Conservation (phyloP, 2,797 vertebrate genomes). For the Takifugu ocellatus region DNA sequence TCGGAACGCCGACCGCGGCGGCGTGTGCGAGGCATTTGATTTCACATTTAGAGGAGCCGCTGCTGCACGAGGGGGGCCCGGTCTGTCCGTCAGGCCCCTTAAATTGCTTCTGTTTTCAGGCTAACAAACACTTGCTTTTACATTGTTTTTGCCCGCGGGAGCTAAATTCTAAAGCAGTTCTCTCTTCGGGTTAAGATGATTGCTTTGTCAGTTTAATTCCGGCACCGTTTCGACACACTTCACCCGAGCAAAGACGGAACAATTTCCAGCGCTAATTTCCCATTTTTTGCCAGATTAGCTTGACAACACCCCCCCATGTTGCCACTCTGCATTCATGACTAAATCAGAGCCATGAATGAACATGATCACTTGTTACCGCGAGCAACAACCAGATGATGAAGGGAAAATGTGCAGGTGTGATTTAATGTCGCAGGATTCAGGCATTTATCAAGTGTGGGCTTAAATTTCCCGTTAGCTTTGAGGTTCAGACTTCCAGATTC, state of each 20-base stretch:
- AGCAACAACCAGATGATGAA: too few species aligned
- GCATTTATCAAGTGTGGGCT: too few species aligned
- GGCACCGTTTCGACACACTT: slow-evolving; percentile 1
- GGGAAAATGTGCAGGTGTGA: too few species aligned
- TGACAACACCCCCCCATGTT: too few species aligned
- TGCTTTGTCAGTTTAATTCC: slow-evolving; percentile 22
- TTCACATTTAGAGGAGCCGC: slow-evolving; percentile 34
- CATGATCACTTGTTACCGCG: slow-evolving; percentile 6
- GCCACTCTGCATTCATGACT: slow-evolving; percentile 8
- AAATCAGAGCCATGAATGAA: slow-evolving; percentile 11
- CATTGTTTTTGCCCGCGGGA: slow-evolving; percentile 7
- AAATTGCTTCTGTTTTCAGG: slow-evolving; percentile 26
- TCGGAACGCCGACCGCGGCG: slow-evolving; percentile 13
- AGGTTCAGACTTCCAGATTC: too few species aligned
- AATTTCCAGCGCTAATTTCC: slow-evolving; percentile 4
- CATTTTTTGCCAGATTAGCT: not conserved
- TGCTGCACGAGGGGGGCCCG: not conserved
- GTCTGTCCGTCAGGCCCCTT: too few species aligned
- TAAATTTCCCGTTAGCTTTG: not conserved
- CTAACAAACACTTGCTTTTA: not conserved
- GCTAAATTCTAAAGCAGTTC: not conserved
- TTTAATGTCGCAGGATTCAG: too few species aligned
- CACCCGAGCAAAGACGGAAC: slow-evolving; percentile 3
- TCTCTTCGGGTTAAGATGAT: not conserved
- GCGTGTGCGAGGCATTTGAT: slow-evolving; percentile 35